phyloP scores from a whole-genome alignment of 2,113 vertebrate genomes.

The Aepyceros melampus region DNA sequence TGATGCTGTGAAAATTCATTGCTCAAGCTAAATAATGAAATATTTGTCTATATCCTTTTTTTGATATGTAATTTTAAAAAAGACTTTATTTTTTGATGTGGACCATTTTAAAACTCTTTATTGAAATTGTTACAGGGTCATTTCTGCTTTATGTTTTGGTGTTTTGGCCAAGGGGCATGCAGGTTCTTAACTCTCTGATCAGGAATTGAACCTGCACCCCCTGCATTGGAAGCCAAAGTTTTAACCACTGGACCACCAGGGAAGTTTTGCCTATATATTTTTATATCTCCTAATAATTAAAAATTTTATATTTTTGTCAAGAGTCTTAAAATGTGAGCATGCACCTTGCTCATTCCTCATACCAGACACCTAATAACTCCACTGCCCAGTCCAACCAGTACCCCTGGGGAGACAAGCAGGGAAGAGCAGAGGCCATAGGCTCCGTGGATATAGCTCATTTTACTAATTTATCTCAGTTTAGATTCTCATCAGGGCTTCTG shows the following conservation, averaged over 20 bases:
- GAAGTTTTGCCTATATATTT: neutral
- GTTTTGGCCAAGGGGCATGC: neutral
- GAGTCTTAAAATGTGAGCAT: neutral
- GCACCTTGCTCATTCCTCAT: neutral
- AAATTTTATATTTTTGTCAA: neutral
- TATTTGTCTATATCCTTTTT: neutral
- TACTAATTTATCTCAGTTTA: neutral
- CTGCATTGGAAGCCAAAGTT: neutral
- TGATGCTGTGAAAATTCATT: neutral
- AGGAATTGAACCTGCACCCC: neutral
- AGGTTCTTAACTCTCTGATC: neutral
- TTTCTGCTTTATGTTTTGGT: neutral
- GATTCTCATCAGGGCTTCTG: neutral
- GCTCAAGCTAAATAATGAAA: neutral
- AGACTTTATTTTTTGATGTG: neutral
- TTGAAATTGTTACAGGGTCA: neutral
- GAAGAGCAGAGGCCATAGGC: accelerated
- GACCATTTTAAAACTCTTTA: neutral
- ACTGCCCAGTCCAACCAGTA: accelerated
- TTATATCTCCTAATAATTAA: neutral
- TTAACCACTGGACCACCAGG: neutral
- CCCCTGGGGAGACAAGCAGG: no score
- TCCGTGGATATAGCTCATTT: neutral
- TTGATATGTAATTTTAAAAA: neutral
- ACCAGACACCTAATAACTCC: neutral